Conservation (phyloP, 2,888 invertebrate genomes). For the Clivina fossor region DNA sequence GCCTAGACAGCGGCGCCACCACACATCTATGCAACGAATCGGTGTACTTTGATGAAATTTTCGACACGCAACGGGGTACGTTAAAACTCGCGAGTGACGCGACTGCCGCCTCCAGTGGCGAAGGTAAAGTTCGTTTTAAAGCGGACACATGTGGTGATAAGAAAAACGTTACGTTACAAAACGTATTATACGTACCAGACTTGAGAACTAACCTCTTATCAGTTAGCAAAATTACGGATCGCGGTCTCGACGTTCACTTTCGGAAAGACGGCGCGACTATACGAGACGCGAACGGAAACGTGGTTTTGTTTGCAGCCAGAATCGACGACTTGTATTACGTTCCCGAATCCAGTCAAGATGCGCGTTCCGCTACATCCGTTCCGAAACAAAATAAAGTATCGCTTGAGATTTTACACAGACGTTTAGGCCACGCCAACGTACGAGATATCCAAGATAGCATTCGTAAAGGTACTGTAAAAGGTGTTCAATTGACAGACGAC, state of each 20-base stretch:
- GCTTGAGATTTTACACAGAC: not conserved
- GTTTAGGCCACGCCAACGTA: slow-evolving; percentile 5
- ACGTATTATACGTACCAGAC: slow-evolving; percentile 27
- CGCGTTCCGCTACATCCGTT: slow-evolving; percentile 1
- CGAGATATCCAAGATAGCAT: not conserved
- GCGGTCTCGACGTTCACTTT: slow-evolving; percentile 11
- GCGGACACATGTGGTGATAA: not conserved
- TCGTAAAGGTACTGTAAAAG: slow-evolving; percentile 4
- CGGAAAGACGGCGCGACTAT: slow-evolving; percentile 6
- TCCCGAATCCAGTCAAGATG: not conserved
- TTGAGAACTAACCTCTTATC: slow-evolving; percentile 17
- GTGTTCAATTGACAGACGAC: not conserved
- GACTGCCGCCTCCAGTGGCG: slow-evolving; percentile 13
- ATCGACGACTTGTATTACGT: not conserved
- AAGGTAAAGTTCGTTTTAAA: slow-evolving; percentile 15
- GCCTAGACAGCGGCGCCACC: slow-evolving; percentile 34
- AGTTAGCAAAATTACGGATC: slow-evolving; percentile 21
- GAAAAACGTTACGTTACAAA: slow-evolving; percentile 9
- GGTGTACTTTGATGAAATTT: slow-evolving; percentile 21
- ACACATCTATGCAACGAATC: slow-evolving; percentile 33
- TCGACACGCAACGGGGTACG: slow-evolving; percentile 1
- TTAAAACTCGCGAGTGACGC: slow-evolving; percentile 29
- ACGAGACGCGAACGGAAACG: slow-evolving; percentile 7
- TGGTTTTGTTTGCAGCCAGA: not conserved
- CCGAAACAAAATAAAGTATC: slow-evolving; percentile 2